phyloP scores from a whole-genome alignment of 2,888 invertebrate genomes.

The Lepeophtheirus nordmannii region DNA sequence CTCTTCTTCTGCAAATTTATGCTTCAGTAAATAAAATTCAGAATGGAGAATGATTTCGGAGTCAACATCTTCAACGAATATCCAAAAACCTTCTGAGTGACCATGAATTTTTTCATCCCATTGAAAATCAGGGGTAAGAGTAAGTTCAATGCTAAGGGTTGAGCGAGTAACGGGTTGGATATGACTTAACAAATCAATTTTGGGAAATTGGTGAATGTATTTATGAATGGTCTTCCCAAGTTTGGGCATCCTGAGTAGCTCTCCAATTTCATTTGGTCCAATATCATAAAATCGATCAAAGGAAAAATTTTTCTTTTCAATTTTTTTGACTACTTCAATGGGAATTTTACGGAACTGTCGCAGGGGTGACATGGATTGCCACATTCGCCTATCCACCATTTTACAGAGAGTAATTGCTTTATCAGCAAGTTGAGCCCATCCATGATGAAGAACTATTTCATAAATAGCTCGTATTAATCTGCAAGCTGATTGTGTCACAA shows the following conservation, averaged over 20 bases:
- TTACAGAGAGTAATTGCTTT: conserved; percentile 89
- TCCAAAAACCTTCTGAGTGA: conserved; percentile 48
- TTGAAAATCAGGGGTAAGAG: conserved; percentile 94
- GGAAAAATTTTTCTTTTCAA: conserved; percentile 92
- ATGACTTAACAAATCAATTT: conserved; percentile 84
- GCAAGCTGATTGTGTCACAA: conserved; percentile 91
- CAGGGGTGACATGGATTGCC: conserved; percentile 98
- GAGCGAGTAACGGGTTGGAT: conserved; percentile 85
- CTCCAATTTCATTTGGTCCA: conserved; percentile 92
- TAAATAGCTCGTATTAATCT: conserved; percentile 87
- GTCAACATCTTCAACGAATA: conserved; percentile 46
- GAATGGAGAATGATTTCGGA: conserved; percentile 66
- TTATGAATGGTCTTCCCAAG: conserved; percentile 88
- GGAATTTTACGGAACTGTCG: conserved; percentile 95
- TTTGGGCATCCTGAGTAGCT: conserved; percentile 75
- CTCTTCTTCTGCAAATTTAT: conserved; percentile 83
- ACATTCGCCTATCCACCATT: conserved; percentile 97
- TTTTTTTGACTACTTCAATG: conserved; percentile 85
- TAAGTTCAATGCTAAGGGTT: conserved; percentile 54
- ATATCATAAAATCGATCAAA: conserved; percentile 88
- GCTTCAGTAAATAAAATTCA: conserved; percentile 83
- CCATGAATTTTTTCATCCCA: conserved; percentile 90
- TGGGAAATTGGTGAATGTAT: conserved; percentile 90
- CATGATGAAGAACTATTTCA: conserved; percentile 77
- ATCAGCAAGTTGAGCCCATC: conserved; percentile 95